These are phyloP conservation scores for Drosophila paramelanica DNA, from an alignment of 2,888 invertebrate genomes.

Conservation along the genomic window DNA sequence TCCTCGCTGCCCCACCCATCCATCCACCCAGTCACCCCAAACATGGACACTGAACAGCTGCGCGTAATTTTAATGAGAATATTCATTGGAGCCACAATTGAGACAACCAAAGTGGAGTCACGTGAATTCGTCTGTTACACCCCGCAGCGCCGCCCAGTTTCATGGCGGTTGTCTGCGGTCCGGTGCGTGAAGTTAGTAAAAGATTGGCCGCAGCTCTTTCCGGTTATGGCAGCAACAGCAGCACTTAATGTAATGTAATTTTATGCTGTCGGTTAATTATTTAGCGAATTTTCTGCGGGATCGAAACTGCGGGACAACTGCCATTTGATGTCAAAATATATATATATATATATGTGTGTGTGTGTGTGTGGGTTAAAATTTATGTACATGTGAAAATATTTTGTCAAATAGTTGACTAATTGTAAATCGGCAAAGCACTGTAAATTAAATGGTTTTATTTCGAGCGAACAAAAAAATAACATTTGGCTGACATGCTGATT, in stretches of 20 bases:
- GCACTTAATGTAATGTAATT: constrained; percentile 76
- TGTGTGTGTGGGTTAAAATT: constrained; percentile 10
- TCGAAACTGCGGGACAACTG: constrained; percentile 8
- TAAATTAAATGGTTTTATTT: constrained; percentile 1
- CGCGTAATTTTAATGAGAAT: constrained; percentile 73
- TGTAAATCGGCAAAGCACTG: constrained; percentile 7
- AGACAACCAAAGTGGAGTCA: constrained; percentile 58
- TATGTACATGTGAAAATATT: constrained; percentile 19
- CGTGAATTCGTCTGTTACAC: constrained; percentile 20
- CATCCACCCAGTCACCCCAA: neutral
- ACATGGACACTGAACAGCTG: constrained; percentile 61
- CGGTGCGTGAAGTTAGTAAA: constrained; percentile 53
- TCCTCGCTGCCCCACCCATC: no score
- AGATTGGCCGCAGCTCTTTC: constrained; percentile 63
- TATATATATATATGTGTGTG: no score
- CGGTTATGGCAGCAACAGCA: constrained; percentile 46
- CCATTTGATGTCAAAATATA: constrained; percentile 41
- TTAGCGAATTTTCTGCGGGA: constrained; percentile 50
- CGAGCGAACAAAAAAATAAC: neutral
- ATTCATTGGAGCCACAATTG: constrained; percentile 72
- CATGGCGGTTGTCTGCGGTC: constrained; percentile 22
- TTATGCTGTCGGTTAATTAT: constrained; percentile 73
- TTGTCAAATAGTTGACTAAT: constrained; percentile 35
- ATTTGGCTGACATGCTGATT: neutral
- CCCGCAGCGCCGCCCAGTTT: neutral